These are phyloP conservation scores for Florisuga fusca DNA, from an alignment of 2,797 vertebrate species.

Conservation along the genomic window DNA sequence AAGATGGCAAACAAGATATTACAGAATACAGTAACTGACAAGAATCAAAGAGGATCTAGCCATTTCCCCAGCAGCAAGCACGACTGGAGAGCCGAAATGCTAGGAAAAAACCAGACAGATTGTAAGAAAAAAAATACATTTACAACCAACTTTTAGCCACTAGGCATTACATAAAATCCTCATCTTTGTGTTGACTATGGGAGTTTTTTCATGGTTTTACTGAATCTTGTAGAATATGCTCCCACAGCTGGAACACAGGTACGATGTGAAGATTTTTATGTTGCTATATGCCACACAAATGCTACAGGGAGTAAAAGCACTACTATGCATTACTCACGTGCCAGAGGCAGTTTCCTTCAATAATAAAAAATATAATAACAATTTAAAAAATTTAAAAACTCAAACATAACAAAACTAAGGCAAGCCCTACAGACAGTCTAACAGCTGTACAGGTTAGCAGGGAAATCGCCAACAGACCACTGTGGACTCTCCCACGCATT, in stretches of 20 bases:
- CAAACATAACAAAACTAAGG: not conserved
- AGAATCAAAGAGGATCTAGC: not conserved
- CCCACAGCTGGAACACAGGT: not conserved
- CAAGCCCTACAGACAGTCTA: not conserved
- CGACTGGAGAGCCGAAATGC: not conserved
- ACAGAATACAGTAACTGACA: not conserved
- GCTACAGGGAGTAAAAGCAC: not conserved
- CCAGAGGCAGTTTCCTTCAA: not conserved
- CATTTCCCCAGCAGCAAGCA: not conserved
- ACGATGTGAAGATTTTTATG: not conserved
- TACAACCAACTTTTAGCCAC: not conserved
- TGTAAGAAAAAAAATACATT: not conserved
- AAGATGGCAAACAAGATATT: not conserved
- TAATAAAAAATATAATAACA: not conserved
- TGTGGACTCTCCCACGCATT: not conserved
- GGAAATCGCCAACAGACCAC: not conserved
- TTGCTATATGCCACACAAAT: not conserved
- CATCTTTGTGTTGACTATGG: fast-evolving
- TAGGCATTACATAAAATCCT: not conserved
- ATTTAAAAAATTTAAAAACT: not conserved
- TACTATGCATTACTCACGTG: not conserved
- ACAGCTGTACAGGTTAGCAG: not conserved
- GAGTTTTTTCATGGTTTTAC: not conserved
- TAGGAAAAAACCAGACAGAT: not conserved
- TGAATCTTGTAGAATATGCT: not conserved